Evolutionary conservation across 1,140 invertebrate genomes (phyloP), one percentile per base, ranked within the genome.

Genomic region (Sitodiplosis mosellana): DNA sequence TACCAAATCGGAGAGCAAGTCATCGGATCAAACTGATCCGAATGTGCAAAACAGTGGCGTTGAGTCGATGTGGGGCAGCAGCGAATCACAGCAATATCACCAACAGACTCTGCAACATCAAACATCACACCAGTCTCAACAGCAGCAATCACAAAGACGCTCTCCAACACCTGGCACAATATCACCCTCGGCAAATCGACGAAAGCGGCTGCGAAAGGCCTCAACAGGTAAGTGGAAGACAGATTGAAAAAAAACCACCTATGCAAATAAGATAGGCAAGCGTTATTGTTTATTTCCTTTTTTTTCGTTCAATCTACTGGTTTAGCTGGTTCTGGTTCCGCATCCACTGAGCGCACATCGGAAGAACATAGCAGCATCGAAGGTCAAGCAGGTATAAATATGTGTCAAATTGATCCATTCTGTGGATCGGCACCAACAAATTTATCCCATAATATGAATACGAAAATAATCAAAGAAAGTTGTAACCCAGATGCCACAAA

Each of bases 161-260:
- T 62, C 62, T 6, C 64, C 62, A 19, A 60, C 62, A 7, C 49
- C 64, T 8, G 57, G 56, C 36, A 54, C 61, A n/a, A 58, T 59
- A 17, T 56, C 60, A 2, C 64, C 62, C 48, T 61, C 62, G 22
- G 61, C 61, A 12, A 61, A 62, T 22, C 53, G 65, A 49, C 68
- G 77, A 53, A 80, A 79, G 62, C 64, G 81, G 50, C 68, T 82
- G 55, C 67, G 81, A 51, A 83, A 82, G 64, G 76, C 78, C 43
- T 83, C 81, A 54, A 80, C 77, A 0, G 68, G 61, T 20, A 76
- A 64, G 59, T 73, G 34, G n/a, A 10, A 8, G 34, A n/a, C n/a
- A n/a, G n/a, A n/a, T n/a, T n/a, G n/a, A n/a, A n/a, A n/a, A n/a
- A n/a, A n/a, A n/a, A n/a, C n/a, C n/a, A n/a, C n/a, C n/a, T n/a